Evolutionary conservation across 1,140 invertebrate genomes (phyloP).

Genomic region (Anoplolepis gracilipes): DNA sequence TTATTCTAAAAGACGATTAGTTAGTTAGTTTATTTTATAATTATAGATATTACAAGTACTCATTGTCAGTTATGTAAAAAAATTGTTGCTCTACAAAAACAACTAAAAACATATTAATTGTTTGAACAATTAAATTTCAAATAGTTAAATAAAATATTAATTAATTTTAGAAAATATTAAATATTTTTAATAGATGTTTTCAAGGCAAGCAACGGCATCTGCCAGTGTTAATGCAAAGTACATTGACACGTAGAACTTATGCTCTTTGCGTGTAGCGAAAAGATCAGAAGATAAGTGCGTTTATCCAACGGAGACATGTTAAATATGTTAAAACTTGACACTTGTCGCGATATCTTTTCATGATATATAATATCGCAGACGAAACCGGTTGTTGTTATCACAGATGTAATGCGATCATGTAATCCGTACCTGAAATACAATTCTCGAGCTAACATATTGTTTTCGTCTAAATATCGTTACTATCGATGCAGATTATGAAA

Average conservation of each 20-base stretch:
- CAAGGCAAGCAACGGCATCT: not conserved
- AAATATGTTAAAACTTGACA: constrained; percentile 56
- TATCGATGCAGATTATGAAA: not conserved
- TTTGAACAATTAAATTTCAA: too few relatives aligned
- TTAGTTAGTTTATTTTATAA: too few relatives aligned
- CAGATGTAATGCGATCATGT: not conserved
- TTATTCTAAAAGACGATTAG: not conserved
- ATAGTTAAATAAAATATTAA: not conserved
- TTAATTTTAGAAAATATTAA: too few relatives aligned
- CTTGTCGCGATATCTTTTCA: not conserved
- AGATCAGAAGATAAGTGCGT: not conserved
- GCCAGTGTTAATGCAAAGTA: not conserved
- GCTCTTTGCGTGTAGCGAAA: not conserved
- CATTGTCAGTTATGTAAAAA: too few relatives aligned
- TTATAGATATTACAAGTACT: not conserved
- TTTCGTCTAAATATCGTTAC: not conserved
- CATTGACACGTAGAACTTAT: not conserved
- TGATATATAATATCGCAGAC: not conserved
- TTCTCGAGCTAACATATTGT: not conserved
- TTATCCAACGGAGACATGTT: constrained; percentile 25
- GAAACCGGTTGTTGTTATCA: constrained; percentile 53
- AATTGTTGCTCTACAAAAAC: not conserved
- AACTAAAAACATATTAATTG: not conserved
- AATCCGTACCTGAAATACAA: constrained; percentile 24
- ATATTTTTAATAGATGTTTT: too few relatives aligned